These are phyloP conservation scores for Hyperoodon ampullatus DNA, from an alignment of 2,113 vertebrate species.

Conservation along the genomic window DNA sequence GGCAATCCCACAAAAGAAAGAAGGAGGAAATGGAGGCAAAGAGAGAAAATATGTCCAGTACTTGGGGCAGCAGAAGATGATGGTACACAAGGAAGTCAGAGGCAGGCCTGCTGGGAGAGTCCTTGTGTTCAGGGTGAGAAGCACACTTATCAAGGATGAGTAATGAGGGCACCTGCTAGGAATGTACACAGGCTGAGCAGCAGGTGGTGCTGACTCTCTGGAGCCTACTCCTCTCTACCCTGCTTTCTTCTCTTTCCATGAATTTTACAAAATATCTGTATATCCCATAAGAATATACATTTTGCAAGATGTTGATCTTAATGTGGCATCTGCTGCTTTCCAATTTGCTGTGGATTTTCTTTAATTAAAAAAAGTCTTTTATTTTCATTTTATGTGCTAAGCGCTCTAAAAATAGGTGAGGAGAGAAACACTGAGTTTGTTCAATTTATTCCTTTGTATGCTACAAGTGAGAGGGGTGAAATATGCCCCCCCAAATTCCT, in stretches of 20 bases:
- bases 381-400: neutral
- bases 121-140: neutral
- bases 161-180: neutral
- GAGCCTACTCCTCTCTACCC: neutral
- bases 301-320: neutral
- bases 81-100: neutral
- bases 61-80: neutral
- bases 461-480: neutral
- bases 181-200: neutral
- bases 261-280: neutral
- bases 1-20: neutral
- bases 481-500: neutral
- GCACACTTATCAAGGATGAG: neutral
- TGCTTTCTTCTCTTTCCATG: neutral
- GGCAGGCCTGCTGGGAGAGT: neutral
- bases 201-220: neutral
- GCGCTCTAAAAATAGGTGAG: neutral
- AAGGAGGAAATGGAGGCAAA: neutral
- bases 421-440: neutral
- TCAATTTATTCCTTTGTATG: neutral
- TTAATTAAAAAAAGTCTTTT: neutral
- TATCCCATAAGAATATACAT: neutral
- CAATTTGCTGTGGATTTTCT: neutral
- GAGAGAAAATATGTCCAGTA: accelerated
- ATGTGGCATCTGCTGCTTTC: neutral